These are phyloP conservation scores for Propithecus coquereli DNA, from an alignment of 2,113 vertebrate genomes.

Conservation along the genomic window DNA sequence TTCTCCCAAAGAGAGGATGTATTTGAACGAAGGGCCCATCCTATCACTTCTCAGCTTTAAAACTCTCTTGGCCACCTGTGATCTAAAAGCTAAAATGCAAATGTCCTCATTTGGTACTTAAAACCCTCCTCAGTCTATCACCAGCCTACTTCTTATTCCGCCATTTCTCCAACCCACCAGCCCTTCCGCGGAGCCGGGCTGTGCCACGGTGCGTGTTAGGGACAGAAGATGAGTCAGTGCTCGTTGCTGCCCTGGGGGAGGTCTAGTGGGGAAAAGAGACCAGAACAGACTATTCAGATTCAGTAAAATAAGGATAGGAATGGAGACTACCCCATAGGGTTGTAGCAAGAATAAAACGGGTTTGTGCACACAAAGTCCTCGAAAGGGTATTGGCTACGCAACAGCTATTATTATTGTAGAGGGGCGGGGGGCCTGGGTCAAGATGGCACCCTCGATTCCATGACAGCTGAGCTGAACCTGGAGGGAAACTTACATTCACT, in stretches of 20 bases:
- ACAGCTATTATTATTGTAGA: background rate
- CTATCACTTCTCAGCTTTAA: background rate
- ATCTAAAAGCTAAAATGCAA: slow-evolving; percentile 23
- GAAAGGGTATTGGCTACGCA: background rate
- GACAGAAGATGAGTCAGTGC: background rate
- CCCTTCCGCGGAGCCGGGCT: background rate
- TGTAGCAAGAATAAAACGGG: background rate
- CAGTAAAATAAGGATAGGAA: background rate
- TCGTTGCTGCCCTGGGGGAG: background rate
- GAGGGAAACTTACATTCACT: background rate
- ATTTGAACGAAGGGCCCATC: background rate
- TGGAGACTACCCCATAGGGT: background rate
- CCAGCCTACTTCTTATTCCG: background rate
- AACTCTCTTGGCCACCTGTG: background rate
- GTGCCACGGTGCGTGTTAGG: background rate
- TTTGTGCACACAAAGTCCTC: background rate
- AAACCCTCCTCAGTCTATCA: background rate
- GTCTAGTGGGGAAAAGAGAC: background rate
- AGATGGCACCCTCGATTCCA: background rate
- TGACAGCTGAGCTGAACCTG: background rate
- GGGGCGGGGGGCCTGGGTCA: too few species aligned
- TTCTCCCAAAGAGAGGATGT: background rate
- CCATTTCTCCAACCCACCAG: background rate
- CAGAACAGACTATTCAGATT: background rate
- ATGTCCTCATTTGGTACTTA: background rate